These are phyloP conservation scores for Magallana nippona DNA, from an alignment of 2,888 invertebrate genomes.

Conservation along the genomic window DNA sequence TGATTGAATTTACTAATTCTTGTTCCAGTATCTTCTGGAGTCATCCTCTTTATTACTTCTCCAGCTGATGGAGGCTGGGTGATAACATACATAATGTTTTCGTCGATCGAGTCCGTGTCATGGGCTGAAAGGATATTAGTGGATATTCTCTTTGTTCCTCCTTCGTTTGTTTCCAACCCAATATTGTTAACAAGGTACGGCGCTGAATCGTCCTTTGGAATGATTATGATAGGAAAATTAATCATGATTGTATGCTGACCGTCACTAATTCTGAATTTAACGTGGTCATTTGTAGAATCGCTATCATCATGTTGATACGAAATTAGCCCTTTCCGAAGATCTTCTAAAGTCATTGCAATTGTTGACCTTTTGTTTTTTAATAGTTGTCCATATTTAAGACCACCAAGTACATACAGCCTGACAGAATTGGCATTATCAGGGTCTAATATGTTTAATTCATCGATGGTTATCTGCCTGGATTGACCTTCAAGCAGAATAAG, in stretches of 20 bases:
- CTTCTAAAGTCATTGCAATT: constrained; percentile 73
- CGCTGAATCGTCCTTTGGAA: constrained; percentile 78
- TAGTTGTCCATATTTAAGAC: constrained; percentile 75
- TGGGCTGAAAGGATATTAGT: constrained; percentile 72
- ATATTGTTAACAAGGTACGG: constrained; percentile 77
- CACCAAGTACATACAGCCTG: constrained; percentile 75
- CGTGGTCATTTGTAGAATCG: constrained; percentile 74
- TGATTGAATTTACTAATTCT: constrained; percentile 76
- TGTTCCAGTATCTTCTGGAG: constrained; percentile 71
- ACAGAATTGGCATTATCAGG: constrained; percentile 75
- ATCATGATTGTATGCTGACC: constrained; percentile 72
- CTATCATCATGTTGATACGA: constrained; percentile 76
- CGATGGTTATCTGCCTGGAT: constrained; percentile 70
- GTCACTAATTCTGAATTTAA: constrained; percentile 77
- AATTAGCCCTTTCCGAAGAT: constrained; percentile 71
- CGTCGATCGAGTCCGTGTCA: constrained; percentile 77
- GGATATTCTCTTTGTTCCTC: constrained; percentile 73
- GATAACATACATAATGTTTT: constrained; percentile 75
- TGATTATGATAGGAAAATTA: constrained; percentile 77
- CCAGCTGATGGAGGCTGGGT: constrained; percentile 74
- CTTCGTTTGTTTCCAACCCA: constrained; percentile 76
- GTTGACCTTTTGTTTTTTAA: constrained; percentile 70
- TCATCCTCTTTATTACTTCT: constrained; percentile 72
- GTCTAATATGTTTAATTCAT: constrained; percentile 76
- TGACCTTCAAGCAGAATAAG: constrained; percentile 78